These are phyloP conservation scores for Daubentonia madagascariensis DNA, from an alignment of 2,113 vertebrate species.

Conservation along the genomic window DNA sequence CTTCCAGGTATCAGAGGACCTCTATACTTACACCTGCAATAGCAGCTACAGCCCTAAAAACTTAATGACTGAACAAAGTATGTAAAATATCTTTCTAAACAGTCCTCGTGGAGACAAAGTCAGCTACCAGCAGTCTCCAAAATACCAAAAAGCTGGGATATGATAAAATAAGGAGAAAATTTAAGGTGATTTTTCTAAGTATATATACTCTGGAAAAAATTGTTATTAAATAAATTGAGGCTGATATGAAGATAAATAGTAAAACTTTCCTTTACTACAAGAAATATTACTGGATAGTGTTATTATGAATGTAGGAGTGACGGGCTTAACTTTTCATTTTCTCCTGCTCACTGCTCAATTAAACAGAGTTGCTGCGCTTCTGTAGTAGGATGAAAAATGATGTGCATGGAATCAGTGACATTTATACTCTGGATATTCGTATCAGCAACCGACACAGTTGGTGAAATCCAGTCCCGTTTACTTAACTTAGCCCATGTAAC, in stretches of 20 bases:
- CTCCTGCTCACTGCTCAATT: background rate
- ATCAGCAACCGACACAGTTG: background rate
- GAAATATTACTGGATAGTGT: background rate
- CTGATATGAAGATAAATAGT: background rate
- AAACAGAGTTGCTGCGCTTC: background rate
- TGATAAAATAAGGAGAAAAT: background rate
- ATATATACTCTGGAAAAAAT: background rate
- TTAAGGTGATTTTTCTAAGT: background rate
- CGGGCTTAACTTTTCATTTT: background rate
- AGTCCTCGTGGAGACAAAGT: background rate
- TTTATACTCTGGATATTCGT: background rate
- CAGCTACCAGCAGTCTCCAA: background rate
- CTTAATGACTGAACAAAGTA: background rate
- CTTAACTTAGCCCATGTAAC: background rate
- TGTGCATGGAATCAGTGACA: accelerated
- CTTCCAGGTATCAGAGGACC: background rate
- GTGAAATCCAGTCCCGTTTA: background rate
- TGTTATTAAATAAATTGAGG: background rate
- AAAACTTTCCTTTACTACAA: background rate
- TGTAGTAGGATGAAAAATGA: background rate
- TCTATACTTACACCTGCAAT: background rate
- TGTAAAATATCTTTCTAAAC: background rate
- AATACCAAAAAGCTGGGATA: background rate
- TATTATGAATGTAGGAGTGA: background rate
- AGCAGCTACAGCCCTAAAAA: background rate